Conservation (phyloP, 2,888 invertebrate species). For the Epirrhoe tristata region DNA sequence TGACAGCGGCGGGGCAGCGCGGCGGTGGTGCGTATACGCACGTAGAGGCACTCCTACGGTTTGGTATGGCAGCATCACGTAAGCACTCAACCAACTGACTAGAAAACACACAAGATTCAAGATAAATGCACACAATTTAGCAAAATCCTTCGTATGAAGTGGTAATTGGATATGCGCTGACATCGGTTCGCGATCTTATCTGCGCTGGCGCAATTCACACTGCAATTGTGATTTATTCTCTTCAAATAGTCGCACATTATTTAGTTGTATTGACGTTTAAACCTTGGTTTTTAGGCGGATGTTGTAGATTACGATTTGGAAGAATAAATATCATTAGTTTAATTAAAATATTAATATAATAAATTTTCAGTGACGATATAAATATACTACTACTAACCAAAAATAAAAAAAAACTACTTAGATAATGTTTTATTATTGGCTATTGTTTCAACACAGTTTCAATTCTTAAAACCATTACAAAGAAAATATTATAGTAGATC, state of each 20-base stretch:
- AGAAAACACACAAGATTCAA: constrained; percentile 6
- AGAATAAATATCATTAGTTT: too few relatives aligned
- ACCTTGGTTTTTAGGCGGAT: neutral
- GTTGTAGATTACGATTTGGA: neutral
- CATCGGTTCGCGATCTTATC: constrained; percentile 43
- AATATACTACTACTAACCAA: too few relatives aligned
- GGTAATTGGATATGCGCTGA: constrained; percentile 32
- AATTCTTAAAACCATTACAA: constrained; percentile 33
- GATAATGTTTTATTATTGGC: constrained; percentile 19
- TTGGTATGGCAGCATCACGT: too few relatives aligned
- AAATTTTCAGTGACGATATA: too few relatives aligned
- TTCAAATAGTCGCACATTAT: constrained; percentile 29
- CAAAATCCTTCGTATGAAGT: constrained; percentile 27
- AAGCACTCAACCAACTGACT: neutral
- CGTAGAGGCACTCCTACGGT: too few relatives aligned
- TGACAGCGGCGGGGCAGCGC: too few relatives aligned
- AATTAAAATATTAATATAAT: too few relatives aligned
- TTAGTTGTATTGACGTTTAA: constrained; percentile 24
- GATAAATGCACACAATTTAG: constrained; percentile 18
- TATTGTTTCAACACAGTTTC: constrained; percentile 29
- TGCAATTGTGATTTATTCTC: constrained; percentile 35
- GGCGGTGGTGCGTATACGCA: too few relatives aligned
- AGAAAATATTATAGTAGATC: constrained; percentile 46
- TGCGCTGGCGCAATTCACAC: constrained; percentile 39
- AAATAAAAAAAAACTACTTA: too few relatives aligned